Base-by-base conservation (phyloP, 2,113 vertebrate genomes). In the Ceyx melanurus region DNA sequence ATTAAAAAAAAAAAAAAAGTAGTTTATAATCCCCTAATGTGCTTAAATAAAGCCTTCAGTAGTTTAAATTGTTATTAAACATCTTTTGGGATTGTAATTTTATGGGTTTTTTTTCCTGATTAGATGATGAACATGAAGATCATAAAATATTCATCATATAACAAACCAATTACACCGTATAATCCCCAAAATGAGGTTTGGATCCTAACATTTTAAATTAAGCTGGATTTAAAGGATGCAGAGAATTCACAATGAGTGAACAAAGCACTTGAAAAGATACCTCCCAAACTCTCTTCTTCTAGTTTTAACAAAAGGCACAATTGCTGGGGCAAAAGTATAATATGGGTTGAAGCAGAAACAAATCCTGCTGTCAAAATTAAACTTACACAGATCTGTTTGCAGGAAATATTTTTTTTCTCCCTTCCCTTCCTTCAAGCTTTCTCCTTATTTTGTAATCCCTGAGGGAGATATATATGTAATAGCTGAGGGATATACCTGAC, bases 141-240 rank as follows among this genome's bases (percentile, higher is more conserved):
- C 96, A 96, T 96, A 94, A 96, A 96, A 96, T 93, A 93, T 94
- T 96, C 95, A 97, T 97, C 93, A 92, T 76, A 86, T 86, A 97
- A 89, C 88, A 96, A 88, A 93, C 93, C 76, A 95, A 95, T 96
- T 97, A 97, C 92, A 94, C 62, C 5, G 25, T 31, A 73, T 95
- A 96, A 97, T 94, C 91, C 90, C 87, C 90, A 71, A 93, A 97
- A 96, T 96, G 93, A 95, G 88, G 79, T 76, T 88, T 93, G 87
- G 95, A 93, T 89, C 72, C 42, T 43, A 70, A 54, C 57, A 74
- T 95, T 94, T 95, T 72, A 93, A 86, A 95, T 84, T 70, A 82
- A 77, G 68, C n/a, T 83, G 50, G 75, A 89, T 93, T 92, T 91
- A 88, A 93, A 90, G 71, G 42, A 86, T 29, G 67, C 43, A 66